Evolutionary conservation across 2,797 vertebrate genomes (phyloP).

Genomic region (Hyperoplus immaculatus): DNA sequence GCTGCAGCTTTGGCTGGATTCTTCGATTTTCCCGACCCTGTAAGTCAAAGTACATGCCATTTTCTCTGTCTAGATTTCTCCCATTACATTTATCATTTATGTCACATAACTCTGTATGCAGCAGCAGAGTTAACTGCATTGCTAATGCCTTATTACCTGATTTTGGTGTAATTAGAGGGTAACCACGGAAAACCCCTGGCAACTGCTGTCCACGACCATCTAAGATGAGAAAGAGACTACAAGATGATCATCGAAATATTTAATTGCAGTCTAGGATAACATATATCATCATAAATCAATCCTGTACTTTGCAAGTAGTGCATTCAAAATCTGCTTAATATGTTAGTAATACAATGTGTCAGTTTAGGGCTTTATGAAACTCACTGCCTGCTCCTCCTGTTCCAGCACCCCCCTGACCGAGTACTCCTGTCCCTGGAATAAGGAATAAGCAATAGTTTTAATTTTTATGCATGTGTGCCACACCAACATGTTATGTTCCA

Average conservation of each 20-base stretch:
- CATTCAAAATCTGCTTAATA: not conserved
- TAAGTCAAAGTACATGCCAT: conserved; percentile 3
- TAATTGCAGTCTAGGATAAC: not conserved
- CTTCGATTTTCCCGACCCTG: conserved; percentile 83
- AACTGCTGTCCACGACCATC: conserved; percentile 89
- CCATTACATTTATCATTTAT: not conserved
- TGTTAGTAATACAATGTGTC: not conserved
- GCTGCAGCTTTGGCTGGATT: conserved; percentile 82
- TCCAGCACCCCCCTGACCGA: conserved; percentile 80
- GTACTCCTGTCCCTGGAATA: conserved; percentile 72
- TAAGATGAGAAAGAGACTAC: conserved; percentile 71
- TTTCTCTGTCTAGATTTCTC: not conserved
- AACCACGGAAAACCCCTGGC: conserved; percentile 94
- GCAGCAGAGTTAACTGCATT: not conserved
- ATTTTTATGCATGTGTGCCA: conserved; percentile 5
- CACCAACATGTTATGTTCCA: conserved; percentile 1
- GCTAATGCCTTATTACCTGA: conserved; percentile 84
- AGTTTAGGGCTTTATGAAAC: conserved; percentile 20
- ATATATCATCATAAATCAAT: not conserved
- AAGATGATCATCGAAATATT: conserved; percentile 12
- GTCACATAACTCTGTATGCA: not conserved
- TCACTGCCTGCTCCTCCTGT: conserved; percentile 67
- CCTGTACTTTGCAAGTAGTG: not conserved
- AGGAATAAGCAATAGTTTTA: conserved; percentile 21
- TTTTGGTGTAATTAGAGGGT: conserved; percentile 96